Evolutionary conservation across 2,888 invertebrate genomes (phyloP).

Genomic region (Colletes collaris): DNA sequence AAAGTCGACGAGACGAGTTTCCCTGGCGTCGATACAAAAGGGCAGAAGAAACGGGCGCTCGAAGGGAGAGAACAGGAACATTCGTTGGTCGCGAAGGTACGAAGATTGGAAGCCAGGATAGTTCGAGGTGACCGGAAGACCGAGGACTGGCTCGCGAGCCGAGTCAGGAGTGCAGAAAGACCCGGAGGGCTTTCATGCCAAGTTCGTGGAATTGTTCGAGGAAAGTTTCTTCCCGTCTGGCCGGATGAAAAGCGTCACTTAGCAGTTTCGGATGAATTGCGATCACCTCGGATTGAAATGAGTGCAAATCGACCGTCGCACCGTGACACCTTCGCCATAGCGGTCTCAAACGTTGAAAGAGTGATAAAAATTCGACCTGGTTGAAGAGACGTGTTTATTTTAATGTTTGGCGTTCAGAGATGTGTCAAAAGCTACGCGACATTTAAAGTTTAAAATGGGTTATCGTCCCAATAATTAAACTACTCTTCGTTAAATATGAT

Average conservation of each 20-base stretch:
- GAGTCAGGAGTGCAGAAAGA: constrained; percentile 29
- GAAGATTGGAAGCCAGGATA: constrained; percentile 28
- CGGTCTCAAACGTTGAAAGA: no score
- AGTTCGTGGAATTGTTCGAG: constrained; percentile 57
- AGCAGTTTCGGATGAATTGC: constrained; percentile 64
- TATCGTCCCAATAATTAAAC: no score
- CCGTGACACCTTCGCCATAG: constrained; percentile 3
- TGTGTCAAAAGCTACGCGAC: no score
- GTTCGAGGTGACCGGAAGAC: constrained; percentile 54
- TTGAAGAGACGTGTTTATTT: no score
- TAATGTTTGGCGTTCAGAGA: no score
- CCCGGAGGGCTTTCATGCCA: constrained; percentile 31
- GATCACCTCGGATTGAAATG: constrained; percentile 62
- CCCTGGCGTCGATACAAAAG: constrained; percentile 59
- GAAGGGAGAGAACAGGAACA: constrained; percentile 17
- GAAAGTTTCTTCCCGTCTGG: constrained; percentile 57
- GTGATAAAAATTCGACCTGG: no score
- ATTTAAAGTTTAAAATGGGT: no score
- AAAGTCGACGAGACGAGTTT: constrained; percentile 56
- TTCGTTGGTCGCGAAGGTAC: constrained; percentile 54
- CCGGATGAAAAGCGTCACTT: constrained; percentile 64
- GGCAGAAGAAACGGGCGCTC: not conserved
- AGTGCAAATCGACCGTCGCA: constrained; percentile 36
- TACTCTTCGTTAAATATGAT: no score
- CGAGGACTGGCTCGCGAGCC: constrained; percentile 41